These are phyloP conservation scores for Netelia inedita DNA, from an alignment of 2,888 invertebrate species.

Conservation along the genomic window DNA sequence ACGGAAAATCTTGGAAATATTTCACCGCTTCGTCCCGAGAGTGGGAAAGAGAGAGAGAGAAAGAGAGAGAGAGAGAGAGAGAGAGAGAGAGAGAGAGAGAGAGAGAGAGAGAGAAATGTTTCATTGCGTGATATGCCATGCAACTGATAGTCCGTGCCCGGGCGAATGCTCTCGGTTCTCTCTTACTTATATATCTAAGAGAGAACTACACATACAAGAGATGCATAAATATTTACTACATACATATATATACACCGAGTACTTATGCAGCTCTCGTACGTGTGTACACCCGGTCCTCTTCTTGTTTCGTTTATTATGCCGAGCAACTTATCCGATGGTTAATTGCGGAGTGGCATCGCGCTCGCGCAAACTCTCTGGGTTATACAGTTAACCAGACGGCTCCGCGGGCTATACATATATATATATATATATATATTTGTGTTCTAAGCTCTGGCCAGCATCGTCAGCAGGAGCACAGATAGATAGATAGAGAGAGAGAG, in stretches of 20 bases:
- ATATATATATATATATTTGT: slow-evolving; percentile 30
- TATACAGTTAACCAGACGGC: slow-evolving; percentile 80
- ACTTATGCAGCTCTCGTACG: not conserved
- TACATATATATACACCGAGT: no score
- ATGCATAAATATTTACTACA: no score
- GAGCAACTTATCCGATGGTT: slow-evolving; percentile 80
- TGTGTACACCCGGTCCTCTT: slow-evolving; percentile 66
- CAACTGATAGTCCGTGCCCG: not conserved
- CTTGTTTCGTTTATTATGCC: slow-evolving; percentile 78
- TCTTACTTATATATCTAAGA: slow-evolving; percentile 2
- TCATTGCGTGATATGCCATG: slow-evolving; percentile 15
- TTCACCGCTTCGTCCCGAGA: slow-evolving; percentile 34
- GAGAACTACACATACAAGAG: no score
- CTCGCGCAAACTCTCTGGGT: slow-evolving; percentile 68
- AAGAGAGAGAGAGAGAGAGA: no score
- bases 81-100: no score
- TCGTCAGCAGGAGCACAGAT: slow-evolving; percentile 34
- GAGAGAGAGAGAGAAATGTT: not conserved
- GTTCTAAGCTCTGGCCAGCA: slow-evolving; percentile 54
- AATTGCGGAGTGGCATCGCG: slow-evolving; percentile 79
- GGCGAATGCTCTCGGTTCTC: not conserved
- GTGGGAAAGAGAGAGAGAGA: no score
- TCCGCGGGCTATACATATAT: slow-evolving; percentile 19
- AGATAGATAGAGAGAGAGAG: no score
- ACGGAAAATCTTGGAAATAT: slow-evolving; percentile 41